Evolutionary conservation across 2,888 invertebrate genomes (phyloP).

Genomic region (Argyra leucocephala): DNA sequence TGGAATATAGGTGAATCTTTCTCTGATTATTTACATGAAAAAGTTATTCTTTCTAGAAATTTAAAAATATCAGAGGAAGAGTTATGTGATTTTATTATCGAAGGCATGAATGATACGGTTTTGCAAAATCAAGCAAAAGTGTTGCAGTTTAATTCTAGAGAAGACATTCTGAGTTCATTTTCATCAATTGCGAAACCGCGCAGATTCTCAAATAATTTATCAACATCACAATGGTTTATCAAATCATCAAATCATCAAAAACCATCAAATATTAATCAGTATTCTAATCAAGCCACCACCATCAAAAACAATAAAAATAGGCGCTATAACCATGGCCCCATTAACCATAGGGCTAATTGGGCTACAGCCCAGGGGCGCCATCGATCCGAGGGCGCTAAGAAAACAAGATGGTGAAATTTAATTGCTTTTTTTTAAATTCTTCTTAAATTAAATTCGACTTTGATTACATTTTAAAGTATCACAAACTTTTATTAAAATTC

Average conservation of each 20-base stretch:
- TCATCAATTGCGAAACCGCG: too few relatives aligned
- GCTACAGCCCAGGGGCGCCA: too few relatives aligned
- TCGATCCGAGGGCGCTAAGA: too few relatives aligned
- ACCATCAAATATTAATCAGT: neutral
- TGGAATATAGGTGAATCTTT: neutral
- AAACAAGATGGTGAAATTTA: too few relatives aligned
- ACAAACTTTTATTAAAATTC: too few relatives aligned
- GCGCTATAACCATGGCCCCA: neutral
- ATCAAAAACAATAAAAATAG: neutral
- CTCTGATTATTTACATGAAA: neutral
- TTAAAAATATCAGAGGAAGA: neutral
- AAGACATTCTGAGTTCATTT: neutral
- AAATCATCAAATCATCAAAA: too few relatives aligned
- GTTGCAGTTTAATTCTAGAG: neutral
- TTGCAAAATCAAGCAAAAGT: neutral
- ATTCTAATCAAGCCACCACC: neutral
- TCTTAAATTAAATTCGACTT: too few relatives aligned
- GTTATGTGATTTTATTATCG: neutral
- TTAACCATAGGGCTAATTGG: too few relatives aligned
- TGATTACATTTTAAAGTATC: too few relatives aligned
- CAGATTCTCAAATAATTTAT: too few relatives aligned
- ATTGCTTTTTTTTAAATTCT: too few relatives aligned
- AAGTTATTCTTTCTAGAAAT: neutral
- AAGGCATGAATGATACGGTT: neutral
- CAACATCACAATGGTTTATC: too few relatives aligned